These are phyloP conservation scores for Plebejus melissa DNA, from an alignment of 2,888 invertebrate species.

Conservation along the genomic window DNA sequence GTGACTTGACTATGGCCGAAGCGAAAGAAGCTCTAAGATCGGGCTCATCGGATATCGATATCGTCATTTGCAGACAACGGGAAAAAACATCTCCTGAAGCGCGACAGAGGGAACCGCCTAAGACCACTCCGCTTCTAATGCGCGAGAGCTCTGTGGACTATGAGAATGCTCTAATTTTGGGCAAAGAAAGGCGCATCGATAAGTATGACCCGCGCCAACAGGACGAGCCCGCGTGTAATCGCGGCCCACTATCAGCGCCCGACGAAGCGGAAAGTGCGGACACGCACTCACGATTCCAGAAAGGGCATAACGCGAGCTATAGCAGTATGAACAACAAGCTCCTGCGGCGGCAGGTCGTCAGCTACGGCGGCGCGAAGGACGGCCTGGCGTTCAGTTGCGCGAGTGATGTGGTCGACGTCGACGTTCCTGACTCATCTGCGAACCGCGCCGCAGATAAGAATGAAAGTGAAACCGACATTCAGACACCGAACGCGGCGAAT, in stretches of 20 bases:
- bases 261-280: slow-evolving; percentile 62
- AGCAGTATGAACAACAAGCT: slow-evolving; percentile 81
- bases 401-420: slow-evolving; percentile 62
- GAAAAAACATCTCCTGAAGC: slow-evolving; percentile 49
- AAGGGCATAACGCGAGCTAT: slow-evolving; percentile 79
- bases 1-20: slow-evolving; percentile 82
- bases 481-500: slow-evolving; percentile 75
- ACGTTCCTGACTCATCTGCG: slow-evolving; percentile 51
- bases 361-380: slow-evolving; percentile 73
- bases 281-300: slow-evolving; percentile 80
- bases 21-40: slow-evolving; percentile 82
- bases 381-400: slow-evolving; percentile 65
- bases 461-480: slow-evolving; percentile 61
- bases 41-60: slow-evolving; percentile 81
- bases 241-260: slow-evolving; percentile 67
- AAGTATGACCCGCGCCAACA: slow-evolving; percentile 80
- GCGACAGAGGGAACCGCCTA: slow-evolving; percentile 50
- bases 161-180: slow-evolving; percentile 80
- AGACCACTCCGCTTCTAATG: slow-evolving; percentile 59
- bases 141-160: slow-evolving; percentile 86
- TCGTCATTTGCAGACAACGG: slow-evolving; percentile 80
- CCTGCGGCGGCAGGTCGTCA: slow-evolving; percentile 77
- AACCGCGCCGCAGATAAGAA: slow-evolving; percentile 56
- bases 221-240: slow-evolving; percentile 76
- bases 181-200: slow-evolving; percentile 69